Percentiles rank a stretch among this genome's conserved stretches.
Evolutionary conservation across 2,797 vertebrate genomes (phyloP).

Genomic region (Eulemur rubriventer): DNA sequence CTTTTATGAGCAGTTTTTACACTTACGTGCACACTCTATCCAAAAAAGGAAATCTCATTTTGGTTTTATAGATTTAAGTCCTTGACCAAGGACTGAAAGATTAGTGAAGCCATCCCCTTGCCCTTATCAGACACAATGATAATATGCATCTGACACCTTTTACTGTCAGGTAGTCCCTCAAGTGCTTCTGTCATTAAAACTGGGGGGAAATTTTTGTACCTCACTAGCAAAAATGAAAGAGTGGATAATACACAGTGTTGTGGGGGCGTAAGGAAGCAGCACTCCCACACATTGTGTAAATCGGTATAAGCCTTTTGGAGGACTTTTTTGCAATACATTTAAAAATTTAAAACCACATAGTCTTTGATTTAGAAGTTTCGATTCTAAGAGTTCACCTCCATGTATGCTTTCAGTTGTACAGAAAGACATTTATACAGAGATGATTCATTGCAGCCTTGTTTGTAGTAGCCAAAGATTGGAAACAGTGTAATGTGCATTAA

Average conservation of each 20-base stretch:
- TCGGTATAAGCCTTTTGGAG: background rate
- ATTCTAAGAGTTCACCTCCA: background rate
- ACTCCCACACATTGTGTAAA: background rate
- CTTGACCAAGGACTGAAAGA: background rate
- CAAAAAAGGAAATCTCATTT: background rate
- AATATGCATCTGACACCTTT: background rate
- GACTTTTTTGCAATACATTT: background rate
- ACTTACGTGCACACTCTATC: background rate
- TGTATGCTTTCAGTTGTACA: background rate
- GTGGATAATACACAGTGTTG: background rate
- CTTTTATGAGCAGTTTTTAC: background rate
- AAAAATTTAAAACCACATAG: background rate
- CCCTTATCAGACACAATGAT: background rate
- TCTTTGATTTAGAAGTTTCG: background rate
- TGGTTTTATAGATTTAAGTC: background rate
- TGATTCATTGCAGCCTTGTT: background rate
- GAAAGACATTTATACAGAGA: background rate
- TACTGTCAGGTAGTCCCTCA: background rate
- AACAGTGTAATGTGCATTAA: background rate
- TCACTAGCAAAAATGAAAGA: background rate
- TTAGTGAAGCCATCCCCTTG: background rate
- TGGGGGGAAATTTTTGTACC: background rate
- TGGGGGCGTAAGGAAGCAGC: background rate
- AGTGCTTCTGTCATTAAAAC: constrained; percentile 11
- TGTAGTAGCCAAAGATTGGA: background rate